Evolutionary conservation across 2,888 invertebrate genomes (phyloP), one percentile per base, ranked within the genome.

Genomic region (Cenopis cana): DNA sequence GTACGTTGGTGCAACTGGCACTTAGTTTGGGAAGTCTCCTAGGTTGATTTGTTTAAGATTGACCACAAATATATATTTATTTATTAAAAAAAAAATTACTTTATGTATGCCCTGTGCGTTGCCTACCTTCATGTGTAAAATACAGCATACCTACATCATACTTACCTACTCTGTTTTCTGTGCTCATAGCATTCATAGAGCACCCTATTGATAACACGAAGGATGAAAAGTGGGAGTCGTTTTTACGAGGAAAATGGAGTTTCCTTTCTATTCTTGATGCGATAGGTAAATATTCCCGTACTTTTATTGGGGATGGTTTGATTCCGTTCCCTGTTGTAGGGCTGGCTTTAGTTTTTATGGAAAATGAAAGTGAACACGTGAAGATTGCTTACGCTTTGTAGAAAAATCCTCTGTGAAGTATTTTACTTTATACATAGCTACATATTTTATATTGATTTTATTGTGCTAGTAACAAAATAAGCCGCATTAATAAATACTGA

Each of bases 241-340:
- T 88, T 87, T 88, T 88, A 88, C 88, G 88, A 86, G 82, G 84
- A 84, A 85, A 85, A 87, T 84, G 85, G 84, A 82, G 83, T 83
- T 82, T 81, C 80, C 82, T 81, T 82, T 82, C 82, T 79, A 76
- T 81, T 78, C 78, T 78, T 79, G 82, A 85, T 82, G 82, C 81
- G 82, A 85, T 85, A 83, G 81, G 85, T 85, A 84, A 83, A 85
- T 86, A 83, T 82, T 79, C 79, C 77, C 74, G 71, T 75, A 73
- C 74, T 76, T 76, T 76, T 76, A 75, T 76, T 76, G 74, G 73
- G 71, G 73, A 67, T 69, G 74, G 75, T 76, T 75, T 75, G 75
- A 76, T 74, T 76, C 73, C 71, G 69, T 46, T 60, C 72, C 46
- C 14, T 56, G 72, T 56, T 67, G 20, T 29, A 57, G 73, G 71